Evolutionary conservation across 2,888 invertebrate genomes (phyloP).

Genomic region (Agonopterix heracliana): DNA sequence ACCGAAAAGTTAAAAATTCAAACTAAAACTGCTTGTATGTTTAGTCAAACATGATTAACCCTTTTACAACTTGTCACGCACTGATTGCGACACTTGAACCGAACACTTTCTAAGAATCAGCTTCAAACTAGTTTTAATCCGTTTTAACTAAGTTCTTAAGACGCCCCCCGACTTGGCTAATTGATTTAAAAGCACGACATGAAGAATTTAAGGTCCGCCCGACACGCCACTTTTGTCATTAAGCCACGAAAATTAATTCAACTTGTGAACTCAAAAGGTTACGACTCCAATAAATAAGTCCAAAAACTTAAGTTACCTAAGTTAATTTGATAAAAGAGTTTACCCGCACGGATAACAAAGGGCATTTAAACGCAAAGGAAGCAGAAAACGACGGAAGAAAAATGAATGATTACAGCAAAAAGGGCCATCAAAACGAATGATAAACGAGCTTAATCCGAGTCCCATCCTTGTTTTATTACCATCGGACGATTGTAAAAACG

Average conservation of each 20-base stretch:
- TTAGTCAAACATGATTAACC: no score
- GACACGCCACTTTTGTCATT: conserved; percentile 40
- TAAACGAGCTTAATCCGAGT: conserved; percentile 73
- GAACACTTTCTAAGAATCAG: neutral
- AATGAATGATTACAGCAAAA: conserved; percentile 76
- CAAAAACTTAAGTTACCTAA: conserved; percentile 24
- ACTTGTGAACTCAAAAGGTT: conserved; percentile 9
- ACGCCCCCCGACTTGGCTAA: conserved; percentile 34
- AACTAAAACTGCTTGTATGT: no score
- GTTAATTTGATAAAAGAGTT: conserved; percentile 60
- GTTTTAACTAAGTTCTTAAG: conserved; percentile 41
- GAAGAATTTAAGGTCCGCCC: conserved; percentile 34
- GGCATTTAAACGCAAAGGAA: conserved; percentile 69
- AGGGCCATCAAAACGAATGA: conserved; percentile 75
- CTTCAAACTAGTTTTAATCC: conserved; percentile 4
- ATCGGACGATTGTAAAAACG: conserved; percentile 72
- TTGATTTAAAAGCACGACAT: conserved; percentile 49
- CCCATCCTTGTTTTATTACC: conserved; percentile 74
- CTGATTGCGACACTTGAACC: conserved; percentile 2
- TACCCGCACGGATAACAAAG: conserved; percentile 49
- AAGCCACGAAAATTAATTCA: conserved; percentile 23
- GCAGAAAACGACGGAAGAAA: conserved; percentile 72
- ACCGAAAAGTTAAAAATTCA: no score
- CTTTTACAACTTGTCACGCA: no score
- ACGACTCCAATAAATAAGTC: conserved; percentile 9